A percentile compares a stretch with the other conserved stretches of the same genome.
phyloP scores from a whole-genome alignment of 37 sponge, comb jelly and placozoan species.

The Agelas oroides region DNA sequence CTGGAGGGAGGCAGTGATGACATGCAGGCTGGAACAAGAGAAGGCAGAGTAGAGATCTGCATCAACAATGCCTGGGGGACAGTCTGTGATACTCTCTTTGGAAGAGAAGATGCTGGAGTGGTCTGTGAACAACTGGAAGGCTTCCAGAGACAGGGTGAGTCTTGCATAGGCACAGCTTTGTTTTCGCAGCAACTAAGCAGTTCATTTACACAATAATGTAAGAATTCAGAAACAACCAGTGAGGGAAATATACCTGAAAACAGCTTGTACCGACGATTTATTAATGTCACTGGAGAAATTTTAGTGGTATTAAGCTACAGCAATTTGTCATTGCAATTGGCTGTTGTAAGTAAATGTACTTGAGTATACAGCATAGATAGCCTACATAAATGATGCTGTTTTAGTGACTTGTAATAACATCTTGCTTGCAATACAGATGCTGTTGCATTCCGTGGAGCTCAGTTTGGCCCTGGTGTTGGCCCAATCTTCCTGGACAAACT shows the following conservation, averaged over 20 bases:
- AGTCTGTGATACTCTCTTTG: constrained; percentile 32
- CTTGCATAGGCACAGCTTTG: neutral
- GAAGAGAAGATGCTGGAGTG: constrained; percentile 32
- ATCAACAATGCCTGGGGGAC: constrained; percentile 71
- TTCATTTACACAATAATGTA: neutral
- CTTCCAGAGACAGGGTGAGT: constrained; percentile 29
- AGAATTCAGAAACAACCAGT: neutral
- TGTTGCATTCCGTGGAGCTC: neutral
- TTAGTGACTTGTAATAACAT: too few species aligned
- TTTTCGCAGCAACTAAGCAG: neutral
- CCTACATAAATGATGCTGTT: too few species aligned
- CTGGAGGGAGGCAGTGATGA: constrained; percentile 6
- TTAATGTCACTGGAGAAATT: too few species aligned
- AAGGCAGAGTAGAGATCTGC: constrained; percentile 61
- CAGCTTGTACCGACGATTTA: too few species aligned
- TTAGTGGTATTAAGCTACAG: too few species aligned
- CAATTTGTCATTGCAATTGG: too few species aligned
- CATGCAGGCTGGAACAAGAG: neutral
- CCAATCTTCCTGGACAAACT: constrained; percentile 44
- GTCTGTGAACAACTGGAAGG: constrained; percentile 39
- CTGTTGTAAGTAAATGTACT: too few species aligned
- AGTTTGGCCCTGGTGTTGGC: neutral
- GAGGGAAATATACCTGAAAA: neutral
- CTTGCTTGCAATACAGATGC: constrained; percentile 4
- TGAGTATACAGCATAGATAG: too few species aligned